Base-by-base conservation (phyloP, 2,797 vertebrate genomes). In the Adrianichthys oophorus region DNA sequence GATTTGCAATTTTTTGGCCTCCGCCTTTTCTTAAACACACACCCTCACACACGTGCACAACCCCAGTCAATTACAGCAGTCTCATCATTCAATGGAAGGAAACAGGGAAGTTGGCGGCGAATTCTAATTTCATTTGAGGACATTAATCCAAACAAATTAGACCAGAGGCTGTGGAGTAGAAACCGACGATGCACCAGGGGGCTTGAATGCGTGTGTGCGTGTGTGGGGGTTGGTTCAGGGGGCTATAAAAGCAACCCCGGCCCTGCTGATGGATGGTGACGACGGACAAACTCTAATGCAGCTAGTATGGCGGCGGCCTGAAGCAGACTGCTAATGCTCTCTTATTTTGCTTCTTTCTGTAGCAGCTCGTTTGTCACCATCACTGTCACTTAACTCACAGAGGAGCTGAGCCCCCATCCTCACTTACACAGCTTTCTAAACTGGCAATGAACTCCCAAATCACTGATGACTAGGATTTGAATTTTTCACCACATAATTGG, bases 401-500 rank as follows among this genome's bases (percentile, higher is more conserved):
- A 71, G 8, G 29, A 75, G 68, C 64, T 72, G 79, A 88, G 80
- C 74, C 71, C 78, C 70, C 32, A 10, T 37, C 32, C 79, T 85
- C 80, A 66, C 62, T 76, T 17, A 44, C 48, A 5, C 70, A 26
- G 63, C 66, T 76, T 71, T 80, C 78, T 91, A 82, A 90, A 88
- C 88, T 81, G 32, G 59, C 78, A 64, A 70, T 90, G 86, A 91
- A 90, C 89, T 85, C 80, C 78, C 82, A 81, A 88, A 87, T 85
- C 90, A 86, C 85, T 62, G 63, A 81, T 77, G 82, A 83, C 83
- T 72, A 79, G 79, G 84, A 90, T 89, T 90, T 85, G 82, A 90
- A 90, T 91, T 92, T 90, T 90, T 90, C 80, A 74, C 57, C 62
- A 70, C 82, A 87, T 90, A 91, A 91, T 91, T 88, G 88, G 80